Conservation (phyloP, 2,797 vertebrate species). For the Crotalus adamanteus region DNA sequence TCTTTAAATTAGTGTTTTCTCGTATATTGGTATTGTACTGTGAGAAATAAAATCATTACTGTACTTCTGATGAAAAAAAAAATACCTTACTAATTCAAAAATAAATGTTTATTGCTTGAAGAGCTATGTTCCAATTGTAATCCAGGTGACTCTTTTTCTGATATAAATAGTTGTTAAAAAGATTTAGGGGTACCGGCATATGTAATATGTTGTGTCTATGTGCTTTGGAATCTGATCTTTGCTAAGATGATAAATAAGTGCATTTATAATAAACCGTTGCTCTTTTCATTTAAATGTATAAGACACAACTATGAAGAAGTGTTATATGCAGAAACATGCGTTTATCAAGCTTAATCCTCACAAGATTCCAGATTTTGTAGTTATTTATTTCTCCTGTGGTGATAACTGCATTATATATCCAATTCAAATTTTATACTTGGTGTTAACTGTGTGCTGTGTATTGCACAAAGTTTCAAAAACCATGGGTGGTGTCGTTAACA, state of each 20-base stretch:
- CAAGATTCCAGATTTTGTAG: slow-evolving; percentile 19
- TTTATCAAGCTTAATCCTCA: slow-evolving; percentile 32
- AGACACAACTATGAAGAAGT: slow-evolving; percentile 41
- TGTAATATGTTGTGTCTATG: not conserved
- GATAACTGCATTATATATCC: not conserved
- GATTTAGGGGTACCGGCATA: not conserved
- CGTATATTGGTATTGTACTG: slow-evolving; percentile 37
- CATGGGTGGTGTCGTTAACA: not conserved
- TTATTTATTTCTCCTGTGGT: not conserved
- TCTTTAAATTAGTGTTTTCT: slow-evolving; percentile 55
- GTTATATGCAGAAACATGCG: slow-evolving; percentile 37
- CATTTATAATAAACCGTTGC: not conserved
- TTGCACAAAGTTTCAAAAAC: not conserved
- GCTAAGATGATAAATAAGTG: slow-evolving; percentile 17
- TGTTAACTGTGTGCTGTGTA: not conserved
- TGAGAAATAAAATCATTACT: slow-evolving; percentile 2
- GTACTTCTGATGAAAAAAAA: not conserved
- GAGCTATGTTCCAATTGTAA: slow-evolving; percentile 20
- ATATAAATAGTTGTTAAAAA: slow-evolving; percentile 5
- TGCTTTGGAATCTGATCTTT: not conserved
- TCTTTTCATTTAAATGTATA: not conserved
- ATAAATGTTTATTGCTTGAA: not conserved
- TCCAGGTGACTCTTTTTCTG: not conserved
- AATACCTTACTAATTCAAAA: slow-evolving; percentile 36
- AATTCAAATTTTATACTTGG: not conserved